A percentile compares a stretch with the other conserved stretches of the same genome.
These are phyloP conservation scores for Vanacampus margaritifer DNA, from an alignment of 2,113 vertebrate species.

Conservation along the genomic window DNA sequence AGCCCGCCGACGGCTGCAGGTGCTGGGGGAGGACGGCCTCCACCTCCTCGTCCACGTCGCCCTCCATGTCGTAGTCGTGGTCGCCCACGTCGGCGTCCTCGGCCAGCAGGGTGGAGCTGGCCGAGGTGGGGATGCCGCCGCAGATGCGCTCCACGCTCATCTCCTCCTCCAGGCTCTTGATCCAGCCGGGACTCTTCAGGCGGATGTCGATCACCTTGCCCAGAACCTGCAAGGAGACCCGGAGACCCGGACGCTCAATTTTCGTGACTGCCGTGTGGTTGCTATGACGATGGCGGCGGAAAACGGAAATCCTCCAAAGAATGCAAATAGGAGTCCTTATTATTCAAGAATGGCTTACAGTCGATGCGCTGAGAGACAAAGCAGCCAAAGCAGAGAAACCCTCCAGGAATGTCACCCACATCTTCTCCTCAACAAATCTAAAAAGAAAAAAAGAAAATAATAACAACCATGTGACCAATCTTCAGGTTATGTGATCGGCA, in stretches of 20 bases:
- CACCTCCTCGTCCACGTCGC: conserved; percentile 92
- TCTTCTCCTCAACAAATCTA: conserved; percentile 98
- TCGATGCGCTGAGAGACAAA: conserved; percentile 82
- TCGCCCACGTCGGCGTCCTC: conserved; percentile 89
- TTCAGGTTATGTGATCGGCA: background rate
- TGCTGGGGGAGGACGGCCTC: conserved; percentile 94
- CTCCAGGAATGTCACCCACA: conserved; percentile 98
- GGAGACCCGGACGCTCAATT: too few species aligned
- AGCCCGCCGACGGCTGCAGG: conserved; percentile 80
- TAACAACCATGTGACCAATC: background rate
- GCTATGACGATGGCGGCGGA: too few species aligned
- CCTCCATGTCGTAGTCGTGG: conserved; percentile 97
- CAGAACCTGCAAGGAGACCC: conserved; percentile 72
- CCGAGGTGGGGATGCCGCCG: conserved; percentile 81
- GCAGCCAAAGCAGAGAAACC: conserved; percentile 90
- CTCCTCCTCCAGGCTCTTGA: conserved; percentile 90
- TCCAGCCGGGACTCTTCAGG: conserved; percentile 94
- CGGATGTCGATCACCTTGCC: conserved; percentile 83
- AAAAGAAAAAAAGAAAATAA: background rate
- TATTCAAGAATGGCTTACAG: conserved; percentile 72
- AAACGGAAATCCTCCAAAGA: too few species aligned
- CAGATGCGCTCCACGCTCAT: conserved; percentile 90
- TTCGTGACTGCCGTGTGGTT: background rate
- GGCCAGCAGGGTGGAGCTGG: conserved; percentile 92
- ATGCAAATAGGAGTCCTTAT: too few species aligned